Evolutionary conservation across 1,140 invertebrate genomes (phyloP).

Genomic region (Protaetia brevitarsis): DNA sequence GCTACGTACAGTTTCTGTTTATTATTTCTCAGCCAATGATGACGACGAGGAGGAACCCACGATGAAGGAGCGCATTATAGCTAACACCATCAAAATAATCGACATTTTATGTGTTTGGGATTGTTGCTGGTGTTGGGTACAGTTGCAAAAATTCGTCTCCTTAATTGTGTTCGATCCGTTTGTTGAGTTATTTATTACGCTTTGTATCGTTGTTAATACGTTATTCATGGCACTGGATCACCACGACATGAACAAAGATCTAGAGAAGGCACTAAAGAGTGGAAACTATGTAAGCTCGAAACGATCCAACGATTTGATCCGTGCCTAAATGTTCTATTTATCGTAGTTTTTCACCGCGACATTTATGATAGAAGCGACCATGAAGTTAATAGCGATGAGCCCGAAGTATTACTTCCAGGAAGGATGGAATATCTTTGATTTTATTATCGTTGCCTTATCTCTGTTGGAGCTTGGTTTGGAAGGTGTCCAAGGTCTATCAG

Average conservation of each 20-base stretch:
- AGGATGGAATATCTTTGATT: constrained; percentile 99
- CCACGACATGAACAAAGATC: constrained; percentile 86
- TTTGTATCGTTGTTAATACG: constrained; percentile 97
- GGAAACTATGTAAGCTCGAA: constrained; percentile 87
- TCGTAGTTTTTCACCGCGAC: constrained; percentile 95
- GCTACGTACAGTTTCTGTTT: constrained; percentile 80
- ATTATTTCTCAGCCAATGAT: constrained; percentile 85
- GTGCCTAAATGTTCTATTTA: neutral
- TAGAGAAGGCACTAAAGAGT: constrained; percentile 80
- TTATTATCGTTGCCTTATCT: constrained; percentile 95
- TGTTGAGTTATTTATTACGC: constrained; percentile 95
- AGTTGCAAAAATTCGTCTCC: constrained; percentile 85
- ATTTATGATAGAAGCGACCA: constrained; percentile 92
- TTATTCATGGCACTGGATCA: constrained; percentile 98
- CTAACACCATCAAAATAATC: constrained; percentile 72
- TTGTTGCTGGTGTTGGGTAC: constrained; percentile 88
- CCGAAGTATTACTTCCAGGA: constrained; percentile 98
- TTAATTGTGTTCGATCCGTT: constrained; percentile 96
- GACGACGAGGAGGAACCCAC: constrained; percentile 88
- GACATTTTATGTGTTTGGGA: constrained; percentile 97
- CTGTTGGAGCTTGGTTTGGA: constrained; percentile 89
- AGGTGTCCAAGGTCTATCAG: constrained; percentile 92
- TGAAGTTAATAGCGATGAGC: constrained; percentile 96
- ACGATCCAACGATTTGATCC: neutral
- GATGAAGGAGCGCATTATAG: constrained; percentile 79